Evolutionary conservation across 2,797 vertebrate species (phyloP), one percentile per base, ranked within the genome.

Genomic region (Coluber constrictor): DNA sequence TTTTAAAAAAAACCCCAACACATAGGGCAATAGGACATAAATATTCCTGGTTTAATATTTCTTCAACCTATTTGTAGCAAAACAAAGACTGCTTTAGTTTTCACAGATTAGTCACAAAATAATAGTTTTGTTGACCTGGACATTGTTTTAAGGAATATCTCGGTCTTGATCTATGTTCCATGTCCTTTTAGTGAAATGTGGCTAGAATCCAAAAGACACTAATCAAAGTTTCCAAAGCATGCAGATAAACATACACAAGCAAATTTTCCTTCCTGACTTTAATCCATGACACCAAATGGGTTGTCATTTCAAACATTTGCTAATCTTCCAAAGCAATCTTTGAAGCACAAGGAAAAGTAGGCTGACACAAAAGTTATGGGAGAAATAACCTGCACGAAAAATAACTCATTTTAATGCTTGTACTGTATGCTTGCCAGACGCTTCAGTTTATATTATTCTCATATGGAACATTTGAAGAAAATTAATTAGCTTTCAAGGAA

Each of bases 1-100:
- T 12, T 88, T 29, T 1, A 32, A 70, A 60, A 92, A 91, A 61
- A 25, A 56, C 70, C 37, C 16, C 61, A 87, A 57, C 79, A 91
- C 32, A 4, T 25, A 47, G 20, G 4, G 9, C 23, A 74, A 88
- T 0, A 60, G 8, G 61, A 12, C 27, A 27, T 47, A 47, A 83
- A 83, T 47, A 47, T 43, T 6, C 18, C 79, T 37, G 23, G 3
- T 18, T 23, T n/a, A 56, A 43, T 54, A 79, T 5, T 54, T 56
- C 16, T 93, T 11, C 29, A 88, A 97, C 97, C 96, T 96, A 95
- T 94, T 95, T 95, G 93, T 94, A 95, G 94, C 91, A 92, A 96
- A 96, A 96, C 92, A 89, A 95, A 91, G 83, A 96, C 94, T 13
- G 54, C 63, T 94, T 96, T 88, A 95, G 92, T 91, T 94, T 83